These are phyloP conservation scores for Agraylea sexmaculata DNA, from an alignment of 1,140 invertebrate species.

Conservation along the genomic window DNA sequence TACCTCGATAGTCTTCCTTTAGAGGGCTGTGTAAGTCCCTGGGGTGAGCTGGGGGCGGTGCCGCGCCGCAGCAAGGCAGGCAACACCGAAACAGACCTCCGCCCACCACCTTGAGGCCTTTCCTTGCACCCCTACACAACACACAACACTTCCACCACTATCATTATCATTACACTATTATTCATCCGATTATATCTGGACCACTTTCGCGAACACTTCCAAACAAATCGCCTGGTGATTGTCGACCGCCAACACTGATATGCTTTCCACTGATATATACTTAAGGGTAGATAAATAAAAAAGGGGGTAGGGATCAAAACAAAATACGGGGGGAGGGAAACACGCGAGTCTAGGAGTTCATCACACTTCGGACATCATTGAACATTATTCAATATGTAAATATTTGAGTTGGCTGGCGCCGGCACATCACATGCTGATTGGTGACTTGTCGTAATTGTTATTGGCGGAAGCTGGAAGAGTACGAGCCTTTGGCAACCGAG, in stretches of 20 bases:
- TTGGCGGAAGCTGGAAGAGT: too few relatives aligned
- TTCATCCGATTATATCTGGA: too few relatives aligned
- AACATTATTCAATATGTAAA: too few relatives aligned
- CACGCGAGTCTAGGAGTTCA: not conserved
- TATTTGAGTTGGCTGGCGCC: too few relatives aligned
- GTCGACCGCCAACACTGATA: too few relatives aligned
- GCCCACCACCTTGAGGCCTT: slow-evolving; percentile 38
- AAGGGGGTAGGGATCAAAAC: not conserved
- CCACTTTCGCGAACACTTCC: too few relatives aligned
- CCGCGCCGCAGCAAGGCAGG: slow-evolving; percentile 51
- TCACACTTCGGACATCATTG: too few relatives aligned
- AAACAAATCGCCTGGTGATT: too few relatives aligned
- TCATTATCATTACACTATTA: slow-evolving; percentile 6
- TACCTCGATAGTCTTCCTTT: slow-evolving; percentile 22
- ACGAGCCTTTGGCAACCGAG: too few relatives aligned
- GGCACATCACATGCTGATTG: too few relatives aligned
- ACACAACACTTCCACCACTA: slow-evolving; percentile 11
- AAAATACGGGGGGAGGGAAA: slow-evolving; percentile 2
- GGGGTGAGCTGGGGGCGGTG: slow-evolving; percentile 37
- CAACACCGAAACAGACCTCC: slow-evolving; percentile 53
- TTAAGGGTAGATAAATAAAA: slow-evolving; percentile 1
- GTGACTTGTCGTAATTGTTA: too few relatives aligned
- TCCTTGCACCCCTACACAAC: slow-evolving; percentile 12
- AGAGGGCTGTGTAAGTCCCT: slow-evolving; percentile 31
- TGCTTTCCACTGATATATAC: too few relatives aligned